Conservation (phyloP, 1,140 invertebrate species). For the Cotesia glomerata region DNA sequence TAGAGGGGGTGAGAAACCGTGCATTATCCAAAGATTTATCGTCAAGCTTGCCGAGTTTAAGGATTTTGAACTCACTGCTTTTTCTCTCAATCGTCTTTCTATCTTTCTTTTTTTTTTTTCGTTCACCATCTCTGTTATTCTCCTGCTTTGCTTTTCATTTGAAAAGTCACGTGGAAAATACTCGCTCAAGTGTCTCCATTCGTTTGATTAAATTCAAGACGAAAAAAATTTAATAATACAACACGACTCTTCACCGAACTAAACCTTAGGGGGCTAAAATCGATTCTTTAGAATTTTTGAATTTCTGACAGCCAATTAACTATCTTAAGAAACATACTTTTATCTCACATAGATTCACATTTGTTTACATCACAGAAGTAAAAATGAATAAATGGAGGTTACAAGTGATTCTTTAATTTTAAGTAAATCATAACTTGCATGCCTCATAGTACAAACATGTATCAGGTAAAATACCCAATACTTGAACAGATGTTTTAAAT, state of each 20-base stretch:
- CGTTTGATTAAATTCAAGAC: background rate
- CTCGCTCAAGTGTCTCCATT: background rate
- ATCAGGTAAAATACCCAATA: background rate
- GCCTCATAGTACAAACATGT: too few relatives aligned
- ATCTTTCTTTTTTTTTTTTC: background rate
- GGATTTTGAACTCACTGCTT: background rate
- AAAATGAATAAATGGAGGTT: background rate
- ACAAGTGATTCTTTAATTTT: too few relatives aligned
- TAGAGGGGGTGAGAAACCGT: background rate
- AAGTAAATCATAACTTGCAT: too few relatives aligned
- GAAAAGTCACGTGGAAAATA: slow-evolving; percentile 21
- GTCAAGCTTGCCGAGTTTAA: background rate
- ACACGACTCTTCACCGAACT: background rate
- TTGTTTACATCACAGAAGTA: background rate
- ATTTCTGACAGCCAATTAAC: slow-evolving; percentile 20
- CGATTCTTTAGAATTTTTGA: background rate
- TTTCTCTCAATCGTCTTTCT: background rate
- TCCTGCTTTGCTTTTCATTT: background rate
- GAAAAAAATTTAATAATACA: background rate
- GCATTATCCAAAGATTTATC: slow-evolving; percentile 9
- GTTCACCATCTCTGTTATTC: background rate
- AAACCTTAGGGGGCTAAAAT: background rate
- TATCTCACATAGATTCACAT: background rate
- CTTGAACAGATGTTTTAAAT: background rate
- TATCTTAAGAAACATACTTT: slow-evolving; percentile 11